Evolutionary conservation across 2,888 invertebrate genomes (phyloP).

Genomic region (Clusia tigrina): DNA sequence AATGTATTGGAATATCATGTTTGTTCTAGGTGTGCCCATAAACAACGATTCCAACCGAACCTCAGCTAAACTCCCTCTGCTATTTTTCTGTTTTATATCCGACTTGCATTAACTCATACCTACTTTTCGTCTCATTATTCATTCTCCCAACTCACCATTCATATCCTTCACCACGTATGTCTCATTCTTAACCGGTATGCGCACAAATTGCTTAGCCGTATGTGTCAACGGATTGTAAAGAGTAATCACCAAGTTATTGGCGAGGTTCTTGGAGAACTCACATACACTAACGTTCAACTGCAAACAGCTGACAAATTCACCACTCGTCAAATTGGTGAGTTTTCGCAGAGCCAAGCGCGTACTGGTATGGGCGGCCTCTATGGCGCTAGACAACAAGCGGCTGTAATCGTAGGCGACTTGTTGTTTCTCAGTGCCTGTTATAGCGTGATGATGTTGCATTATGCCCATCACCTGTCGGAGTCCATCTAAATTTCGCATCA

Average conservation of each 20-base stretch:
- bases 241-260: constrained; percentile 68
- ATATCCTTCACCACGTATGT: constrained; percentile 72
- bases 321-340: constrained; percentile 48
- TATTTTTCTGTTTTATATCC: too few species aligned
- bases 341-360: constrained; percentile 46
- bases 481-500: constrained; percentile 39
- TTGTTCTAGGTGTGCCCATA: too few species aligned
- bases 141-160: constrained; percentile 69
- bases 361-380: constrained; percentile 67
- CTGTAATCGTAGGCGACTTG: constrained; percentile 90
- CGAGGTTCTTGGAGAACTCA: constrained; percentile 68
- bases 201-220: constrained; percentile 68
- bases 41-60: too few species aligned
- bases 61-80: too few species aligned
- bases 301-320: constrained; percentile 55
- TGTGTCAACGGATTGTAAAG: constrained; percentile 84
- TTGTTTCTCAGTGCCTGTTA: constrained; percentile 88
- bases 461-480: constrained; percentile 70
- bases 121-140: too few species aligned
- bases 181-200: constrained; percentile 69
- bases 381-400: constrained; percentile 74
- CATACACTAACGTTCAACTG: constrained; percentile 71
- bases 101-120: too few species aligned
- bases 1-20: too few species aligned
- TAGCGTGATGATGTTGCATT: constrained; percentile 90